Evolutionary conservation across 2,888 invertebrate genomes (phyloP).

Genomic region (Dryococelus australis): DNA sequence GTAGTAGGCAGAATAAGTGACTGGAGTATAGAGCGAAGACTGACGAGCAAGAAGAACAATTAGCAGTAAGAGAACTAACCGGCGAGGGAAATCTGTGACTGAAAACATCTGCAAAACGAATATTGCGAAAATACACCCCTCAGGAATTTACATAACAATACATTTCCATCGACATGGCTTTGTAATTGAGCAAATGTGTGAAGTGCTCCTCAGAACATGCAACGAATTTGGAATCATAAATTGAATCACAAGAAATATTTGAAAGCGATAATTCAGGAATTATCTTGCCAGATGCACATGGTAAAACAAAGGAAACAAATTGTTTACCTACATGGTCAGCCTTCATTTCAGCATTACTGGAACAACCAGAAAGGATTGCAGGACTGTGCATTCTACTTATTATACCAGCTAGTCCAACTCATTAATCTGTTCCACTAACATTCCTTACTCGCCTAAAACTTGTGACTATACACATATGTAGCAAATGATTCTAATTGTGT

Average conservation of each 20-base stretch:
- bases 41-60: no score
- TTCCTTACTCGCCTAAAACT: slow-evolving; percentile 33
- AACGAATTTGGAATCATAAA: slow-evolving; percentile 2
- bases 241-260: slow-evolving; percentile 32
- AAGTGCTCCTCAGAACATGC: slow-evolving; percentile 21
- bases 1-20: no score
- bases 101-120: no score
- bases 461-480: slow-evolving; percentile 30
- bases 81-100: no score
- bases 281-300: slow-evolving; percentile 29
- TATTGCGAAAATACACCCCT: no score
- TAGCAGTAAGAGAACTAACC: no score
- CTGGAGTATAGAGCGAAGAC: no score
- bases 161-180: no score
- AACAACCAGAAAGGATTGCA: slow-evolving; percentile 13
- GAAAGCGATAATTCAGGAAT: background rate
- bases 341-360: slow-evolving; percentile 28
- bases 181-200: background rate
- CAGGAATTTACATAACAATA: no score
- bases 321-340: slow-evolving; percentile 35
- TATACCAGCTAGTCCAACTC: slow-evolving; percentile 32
- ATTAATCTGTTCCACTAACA: slow-evolving; percentile 35
- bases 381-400: slow-evolving; percentile 29
- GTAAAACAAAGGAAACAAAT: slow-evolving; percentile 30
- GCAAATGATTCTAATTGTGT: slow-evolving; percentile 31